phyloP scores from a whole-genome alignment of 2,797 vertebrate species.

The Carapus acus region DNA sequence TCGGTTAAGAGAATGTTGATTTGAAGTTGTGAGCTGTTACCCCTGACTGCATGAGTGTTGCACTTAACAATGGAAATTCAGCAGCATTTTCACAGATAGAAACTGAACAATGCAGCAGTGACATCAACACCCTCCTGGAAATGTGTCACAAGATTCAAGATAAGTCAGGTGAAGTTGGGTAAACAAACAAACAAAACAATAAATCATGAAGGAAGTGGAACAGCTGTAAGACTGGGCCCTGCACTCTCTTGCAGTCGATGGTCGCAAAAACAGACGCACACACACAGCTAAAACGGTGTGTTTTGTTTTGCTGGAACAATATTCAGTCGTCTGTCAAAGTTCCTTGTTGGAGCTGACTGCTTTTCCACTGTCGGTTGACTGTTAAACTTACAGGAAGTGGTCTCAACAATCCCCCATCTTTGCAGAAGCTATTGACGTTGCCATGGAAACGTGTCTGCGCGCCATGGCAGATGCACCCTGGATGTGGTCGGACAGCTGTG shows the following conservation, averaged over 20 bases:
- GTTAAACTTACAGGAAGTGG: conserved; percentile 5
- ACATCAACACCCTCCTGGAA: too few species aligned
- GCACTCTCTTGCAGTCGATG: background rate
- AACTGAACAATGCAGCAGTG: too few species aligned
- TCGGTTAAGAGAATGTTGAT: too few species aligned
- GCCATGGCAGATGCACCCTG: conserved; percentile 9
- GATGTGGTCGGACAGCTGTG: conserved; percentile 29
- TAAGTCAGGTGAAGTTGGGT: too few species aligned
- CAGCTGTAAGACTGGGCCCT: background rate
- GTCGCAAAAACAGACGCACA: background rate
- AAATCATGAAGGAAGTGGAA: background rate
- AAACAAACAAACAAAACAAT: too few species aligned
- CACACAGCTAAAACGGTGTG: conserved; percentile 7
- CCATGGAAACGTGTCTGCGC: background rate
- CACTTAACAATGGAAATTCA: too few species aligned
- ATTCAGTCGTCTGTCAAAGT: background rate
- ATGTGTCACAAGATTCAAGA: too few species aligned
- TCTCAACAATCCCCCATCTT: background rate
- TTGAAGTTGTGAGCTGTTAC: too few species aligned
- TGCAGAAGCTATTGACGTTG: too few species aligned
- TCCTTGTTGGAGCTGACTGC: conserved; percentile 1
- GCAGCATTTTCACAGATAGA: too few species aligned
- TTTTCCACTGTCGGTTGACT: background rate
- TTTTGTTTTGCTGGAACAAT: conserved; percentile 18
- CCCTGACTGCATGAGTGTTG: too few species aligned